Evolutionary conservation across 2,797 vertebrate genomes (phyloP).

Genomic region (Hyperoplus lanceolatus): DNA sequence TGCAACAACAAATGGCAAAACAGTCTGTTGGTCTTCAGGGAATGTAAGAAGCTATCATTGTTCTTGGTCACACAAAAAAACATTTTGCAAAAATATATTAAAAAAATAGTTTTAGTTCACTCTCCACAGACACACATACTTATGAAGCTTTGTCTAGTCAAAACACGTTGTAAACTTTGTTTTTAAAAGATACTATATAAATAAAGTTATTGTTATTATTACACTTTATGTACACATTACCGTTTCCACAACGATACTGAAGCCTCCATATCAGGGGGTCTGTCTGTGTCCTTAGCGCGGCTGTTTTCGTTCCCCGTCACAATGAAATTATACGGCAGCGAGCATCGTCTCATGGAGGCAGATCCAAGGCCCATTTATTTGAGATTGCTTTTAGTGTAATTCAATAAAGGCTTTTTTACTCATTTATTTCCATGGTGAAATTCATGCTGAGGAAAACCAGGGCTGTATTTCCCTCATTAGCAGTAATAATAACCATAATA

Average conservation of each 20-base stretch:
- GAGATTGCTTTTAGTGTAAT: slow-evolving; percentile 92
- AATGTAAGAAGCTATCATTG: background rate
- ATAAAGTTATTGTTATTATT: too few species aligned
- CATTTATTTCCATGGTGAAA: slow-evolving; percentile 91
- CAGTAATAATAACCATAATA: slow-evolving; percentile 89
- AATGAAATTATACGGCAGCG: slow-evolving; percentile 86
- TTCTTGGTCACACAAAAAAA: background rate
- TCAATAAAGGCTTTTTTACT: slow-evolving; percentile 89
- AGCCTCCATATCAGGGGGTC: slow-evolving; percentile 66
- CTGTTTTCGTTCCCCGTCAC: slow-evolving; percentile 73
- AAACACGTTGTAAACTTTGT: too few species aligned
- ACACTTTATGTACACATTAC: background rate
- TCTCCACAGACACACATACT: background rate
- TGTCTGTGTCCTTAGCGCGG: slow-evolving; percentile 72
- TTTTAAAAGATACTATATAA: too few species aligned
- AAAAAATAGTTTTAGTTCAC: slow-evolving; percentile 23
- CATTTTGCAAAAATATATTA: background rate
- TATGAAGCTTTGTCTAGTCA: too few species aligned
- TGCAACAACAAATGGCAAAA: background rate
- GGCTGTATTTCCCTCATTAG: slow-evolving; percentile 87
- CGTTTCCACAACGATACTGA: slow-evolving; percentile 50
- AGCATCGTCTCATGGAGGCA: slow-evolving; percentile 84
- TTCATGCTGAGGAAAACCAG: slow-evolving; percentile 87
- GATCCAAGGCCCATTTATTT: slow-evolving; percentile 90
- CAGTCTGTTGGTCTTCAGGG: background rate